phyloP scores from a whole-genome alignment of 2,888 invertebrate species.

The Liposcelis brunnea region DNA sequence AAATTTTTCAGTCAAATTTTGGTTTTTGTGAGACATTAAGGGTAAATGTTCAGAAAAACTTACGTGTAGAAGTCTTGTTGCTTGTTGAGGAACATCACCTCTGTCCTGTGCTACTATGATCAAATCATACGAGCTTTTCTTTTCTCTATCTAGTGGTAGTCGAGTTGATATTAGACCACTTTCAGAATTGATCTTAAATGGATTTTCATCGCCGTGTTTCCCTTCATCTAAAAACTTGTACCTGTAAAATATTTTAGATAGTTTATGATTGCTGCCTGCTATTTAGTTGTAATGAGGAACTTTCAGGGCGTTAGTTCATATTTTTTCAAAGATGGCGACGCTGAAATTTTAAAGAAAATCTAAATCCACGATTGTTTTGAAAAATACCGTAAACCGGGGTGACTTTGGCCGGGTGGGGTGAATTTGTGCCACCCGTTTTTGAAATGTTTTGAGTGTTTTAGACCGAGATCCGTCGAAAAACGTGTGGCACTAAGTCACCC shows the following conservation, averaged over 20 bases:
- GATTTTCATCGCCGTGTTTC: slow-evolving; percentile 25
- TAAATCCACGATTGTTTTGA: too few species aligned
- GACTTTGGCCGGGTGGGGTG: too few species aligned
- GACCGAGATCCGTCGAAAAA: too few species aligned
- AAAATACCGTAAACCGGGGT: too few species aligned
- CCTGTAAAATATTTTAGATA: slow-evolving; percentile 20
- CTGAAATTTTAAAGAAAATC: too few species aligned
- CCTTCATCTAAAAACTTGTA: slow-evolving; percentile 56
- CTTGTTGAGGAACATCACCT: slow-evolving; percentile 59
- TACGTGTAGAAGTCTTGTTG: slow-evolving; percentile 44
- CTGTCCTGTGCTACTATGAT: slow-evolving; percentile 61
- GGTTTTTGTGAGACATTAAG: background rate
- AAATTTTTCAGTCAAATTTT: background rate
- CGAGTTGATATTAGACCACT: slow-evolving; percentile 57
- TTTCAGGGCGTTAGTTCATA: too few species aligned
- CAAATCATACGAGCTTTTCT: slow-evolving; percentile 52
- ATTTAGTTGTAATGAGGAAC: too few species aligned
- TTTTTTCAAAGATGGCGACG: too few species aligned
- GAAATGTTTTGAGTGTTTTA: too few species aligned
- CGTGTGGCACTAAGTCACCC: too few species aligned
- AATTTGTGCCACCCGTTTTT: too few species aligned
- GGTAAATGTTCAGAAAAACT: background rate
- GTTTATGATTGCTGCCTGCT: too few species aligned
- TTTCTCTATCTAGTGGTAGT: slow-evolving; percentile 53
- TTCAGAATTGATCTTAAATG: slow-evolving; percentile 31